Evolutionary conservation across 2,888 invertebrate species (phyloP).

Genomic region (Pseudococcus viburni): DNA sequence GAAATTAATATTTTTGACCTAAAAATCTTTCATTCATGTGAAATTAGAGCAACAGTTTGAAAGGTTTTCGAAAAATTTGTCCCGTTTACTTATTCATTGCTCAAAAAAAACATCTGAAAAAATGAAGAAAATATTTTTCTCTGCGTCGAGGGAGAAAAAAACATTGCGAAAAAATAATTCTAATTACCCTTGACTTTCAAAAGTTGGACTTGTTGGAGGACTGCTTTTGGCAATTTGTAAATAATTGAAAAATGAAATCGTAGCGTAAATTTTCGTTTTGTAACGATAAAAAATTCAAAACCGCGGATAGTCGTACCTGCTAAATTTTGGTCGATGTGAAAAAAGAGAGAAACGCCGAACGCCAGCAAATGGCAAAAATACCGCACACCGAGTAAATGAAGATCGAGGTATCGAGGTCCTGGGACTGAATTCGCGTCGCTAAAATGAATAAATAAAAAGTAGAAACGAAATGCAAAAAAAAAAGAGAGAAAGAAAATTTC

Average conservation of each 20-base stretch:
- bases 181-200: slow-evolving; percentile 21
- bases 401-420: neutral
- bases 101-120: neutral
- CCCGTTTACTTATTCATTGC: neutral
- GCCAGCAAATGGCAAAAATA: neutral
- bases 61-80: neutral
- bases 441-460: slow-evolving; percentile 34
- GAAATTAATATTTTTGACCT: neutral
- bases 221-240: neutral
- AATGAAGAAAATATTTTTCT: neutral
- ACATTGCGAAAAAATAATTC: neutral
- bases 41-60: neutral
- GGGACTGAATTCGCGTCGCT: slow-evolving; percentile 8
- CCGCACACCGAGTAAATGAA: neutral
- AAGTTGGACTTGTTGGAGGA: neutral
- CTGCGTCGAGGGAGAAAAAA: neutral
- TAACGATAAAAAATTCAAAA: slow-evolving; percentile 5
- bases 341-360: neutral
- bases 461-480: slow-evolving; percentile 18
- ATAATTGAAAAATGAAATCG: slow-evolving; percentile 21
- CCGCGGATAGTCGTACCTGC: neutral
- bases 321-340: neutral
- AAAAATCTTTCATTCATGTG: neutral
- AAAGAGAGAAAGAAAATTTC: slow-evolving; percentile 1
- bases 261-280: neutral